Base-by-base conservation (phyloP, 2,797 vertebrate genomes). In the Muraenolepis orangiensis region DNA sequence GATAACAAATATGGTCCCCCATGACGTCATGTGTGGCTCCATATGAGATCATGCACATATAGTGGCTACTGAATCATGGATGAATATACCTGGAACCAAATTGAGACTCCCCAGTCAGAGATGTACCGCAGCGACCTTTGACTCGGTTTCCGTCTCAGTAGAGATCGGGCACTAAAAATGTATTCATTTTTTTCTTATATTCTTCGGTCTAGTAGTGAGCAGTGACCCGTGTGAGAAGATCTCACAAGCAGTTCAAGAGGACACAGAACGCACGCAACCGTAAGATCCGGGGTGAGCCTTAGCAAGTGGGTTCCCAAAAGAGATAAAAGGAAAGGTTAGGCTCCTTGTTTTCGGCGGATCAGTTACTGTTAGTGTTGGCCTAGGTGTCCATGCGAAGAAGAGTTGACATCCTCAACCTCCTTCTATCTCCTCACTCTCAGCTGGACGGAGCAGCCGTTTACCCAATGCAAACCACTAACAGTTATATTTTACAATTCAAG, bases 381-480 rank as follows among this genome's bases (percentile, higher is more conserved):
- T 31, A 14, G 66, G 28, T 30, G 66, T 67, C 66, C 66, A 30
- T 20, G 29, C 31, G 66, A 67, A 6, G 29, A 16, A 29, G 29
- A 18, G 66, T 20, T 82, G 87, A 84, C 67, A n/a, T 72, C n/a
- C 74, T 46, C 73, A 7, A 69, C 66, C 66, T 68, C 74, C 70
- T 31, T 31, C 14, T 64, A 61, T 68, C 76, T 18, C 71, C 77
- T 72, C 74, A 80, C 70, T 79, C 70, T 79, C 72, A 66, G 14
- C 69, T 6, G 23, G 0, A 12, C 72, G 23, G 57, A 64, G 2
- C 51, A n/a, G 51, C 51, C 51, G 51, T 7, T 64, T 26, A 64
- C 57, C 16, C 23, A 26, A 26, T 11, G n/a, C 57, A 76, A 73
- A 31, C 66, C 66, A 1, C 66, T 13, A n/a, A 8, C 11, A 64